Percentiles rank a stretch among this genome's conserved stretches.
Conservation (phyloP, 2,113 vertebrate species). For the Sardina pilchardus region DNA sequence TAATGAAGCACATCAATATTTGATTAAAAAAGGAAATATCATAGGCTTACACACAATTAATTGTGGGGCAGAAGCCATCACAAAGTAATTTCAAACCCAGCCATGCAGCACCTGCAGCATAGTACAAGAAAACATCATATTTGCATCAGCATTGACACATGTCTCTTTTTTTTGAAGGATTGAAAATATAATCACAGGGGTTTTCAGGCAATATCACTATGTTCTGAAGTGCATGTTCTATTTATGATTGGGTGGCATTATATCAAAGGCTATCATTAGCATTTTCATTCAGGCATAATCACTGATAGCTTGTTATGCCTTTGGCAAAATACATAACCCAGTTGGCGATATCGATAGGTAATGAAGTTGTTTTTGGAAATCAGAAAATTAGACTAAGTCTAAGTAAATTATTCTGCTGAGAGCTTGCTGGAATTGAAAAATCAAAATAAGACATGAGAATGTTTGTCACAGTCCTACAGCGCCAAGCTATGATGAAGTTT, state of each 20-base stretch:
- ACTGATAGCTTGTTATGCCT: background rate
- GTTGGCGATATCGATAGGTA: background rate
- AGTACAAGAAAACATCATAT: background rate
- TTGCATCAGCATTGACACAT: background rate
- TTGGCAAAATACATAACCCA: background rate
- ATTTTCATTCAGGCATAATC: background rate
- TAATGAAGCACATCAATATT: background rate
- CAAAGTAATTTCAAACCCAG: background rate
- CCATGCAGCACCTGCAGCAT: background rate
- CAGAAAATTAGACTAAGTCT: background rate
- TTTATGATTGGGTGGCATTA: background rate
- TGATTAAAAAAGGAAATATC: slow-evolving; percentile 7
- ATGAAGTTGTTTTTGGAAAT: background rate
- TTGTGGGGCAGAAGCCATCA: background rate
- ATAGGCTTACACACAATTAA: background rate
- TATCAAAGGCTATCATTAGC: background rate
- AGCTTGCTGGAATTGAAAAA: background rate
- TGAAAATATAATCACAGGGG: background rate
- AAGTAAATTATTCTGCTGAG: background rate
- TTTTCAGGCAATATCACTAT: background rate
- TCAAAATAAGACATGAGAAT: background rate
- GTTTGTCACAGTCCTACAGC: background rate
- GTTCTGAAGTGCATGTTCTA: background rate
- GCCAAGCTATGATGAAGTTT: background rate
- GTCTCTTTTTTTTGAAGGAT: background rate